phyloP scores from a whole-genome alignment of 1,140 invertebrate genomes.

The Ylistrum balloti region DNA sequence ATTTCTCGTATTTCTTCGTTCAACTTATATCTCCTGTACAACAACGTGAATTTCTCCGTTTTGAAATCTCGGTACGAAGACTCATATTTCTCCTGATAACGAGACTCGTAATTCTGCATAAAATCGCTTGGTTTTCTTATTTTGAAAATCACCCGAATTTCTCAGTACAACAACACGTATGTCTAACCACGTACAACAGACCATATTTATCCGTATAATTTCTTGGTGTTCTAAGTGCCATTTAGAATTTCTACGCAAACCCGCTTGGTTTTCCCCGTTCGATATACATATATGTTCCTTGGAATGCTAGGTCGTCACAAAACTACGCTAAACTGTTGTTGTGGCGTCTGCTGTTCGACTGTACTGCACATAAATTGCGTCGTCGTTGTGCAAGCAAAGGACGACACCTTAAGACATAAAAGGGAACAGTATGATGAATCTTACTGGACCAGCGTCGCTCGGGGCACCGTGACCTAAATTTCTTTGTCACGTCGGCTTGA shows the following conservation, averaged over 20 bases:
- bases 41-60: no score
- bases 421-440: background rate
- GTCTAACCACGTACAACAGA: no score
- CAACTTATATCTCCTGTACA: no score
- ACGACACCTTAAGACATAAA: background rate
- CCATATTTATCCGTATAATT: no score
- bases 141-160: background rate
- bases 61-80: background rate
- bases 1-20: no score
- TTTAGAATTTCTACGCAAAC: no score
- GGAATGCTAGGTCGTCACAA: background rate
- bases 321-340: background rate
- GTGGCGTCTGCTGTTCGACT: background rate
- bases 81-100: background rate
- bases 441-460: background rate
- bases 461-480: conserved; percentile 22
- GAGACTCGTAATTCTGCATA: background rate
- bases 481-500: background rate
- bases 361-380: conserved; percentile 38
- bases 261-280: background rate
- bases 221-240: no score
- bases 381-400: background rate
- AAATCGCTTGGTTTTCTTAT: background rate
- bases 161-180: background rate
- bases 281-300: background rate